Evolutionary conservation across 2,888 invertebrate species (phyloP), one percentile per base, ranked within the genome.

Genomic region (Rhagophthalmus giganteus): DNA sequence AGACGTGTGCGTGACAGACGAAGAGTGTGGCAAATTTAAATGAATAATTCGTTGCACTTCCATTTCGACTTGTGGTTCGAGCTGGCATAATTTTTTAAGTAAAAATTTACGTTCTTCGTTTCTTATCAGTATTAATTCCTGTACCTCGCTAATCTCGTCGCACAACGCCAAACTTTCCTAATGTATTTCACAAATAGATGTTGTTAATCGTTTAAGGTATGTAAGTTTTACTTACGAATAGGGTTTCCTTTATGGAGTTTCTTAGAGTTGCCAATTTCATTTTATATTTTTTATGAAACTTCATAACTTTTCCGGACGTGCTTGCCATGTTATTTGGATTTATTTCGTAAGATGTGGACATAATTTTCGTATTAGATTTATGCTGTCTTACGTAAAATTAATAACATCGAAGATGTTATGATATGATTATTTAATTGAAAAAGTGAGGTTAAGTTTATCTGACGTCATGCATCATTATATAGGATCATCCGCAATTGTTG

Each of bases 101-200:
- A 94, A 75, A 73, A 86, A 91, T 59, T 89, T 82, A 54, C 93
- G 79, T 72, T 94, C 93, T 69, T 93, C 91, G 67, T 89, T 88
- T 0, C 88, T 85, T 40, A 87, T 81, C 14, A 86, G 74, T 35
- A 91, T 83, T 70, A 88, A 88, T 64, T 90, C 87, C 74, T 94
- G 93, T 55, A 88, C 83, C 72, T 86, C 83, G 1, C 89, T 85
- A 9, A 93, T 87, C 79, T 94, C 91, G 77, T 94, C 94, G 73
- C 93, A 92, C 1, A 94, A 72, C 2, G 89, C 88, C 40, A 89
- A 86, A 77, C 90, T 90, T 78, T 90, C 90, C 90, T 90, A 63
- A 52, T 48, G 26, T 50, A 24, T 13, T n/a, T 13, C 12, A 39
- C 30, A 16, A 52, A 27, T 15, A 15, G 16, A 20, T 30, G 8